Conservation (phyloP, 2,113 vertebrate species). For the Cynopterus brachyotis region DNA sequence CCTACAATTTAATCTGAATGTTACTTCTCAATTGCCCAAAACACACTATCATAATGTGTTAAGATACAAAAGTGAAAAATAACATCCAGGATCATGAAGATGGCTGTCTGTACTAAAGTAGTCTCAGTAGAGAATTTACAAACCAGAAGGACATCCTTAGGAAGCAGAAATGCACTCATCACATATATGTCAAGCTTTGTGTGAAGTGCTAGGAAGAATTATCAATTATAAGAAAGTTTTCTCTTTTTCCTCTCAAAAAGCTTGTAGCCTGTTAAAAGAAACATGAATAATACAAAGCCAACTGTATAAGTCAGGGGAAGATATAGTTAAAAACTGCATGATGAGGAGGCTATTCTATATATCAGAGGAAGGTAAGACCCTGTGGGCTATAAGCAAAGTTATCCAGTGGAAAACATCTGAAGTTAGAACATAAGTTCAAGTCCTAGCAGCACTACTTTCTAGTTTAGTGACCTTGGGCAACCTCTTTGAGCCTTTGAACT, state of each 20-base stretch:
- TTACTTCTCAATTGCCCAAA: neutral
- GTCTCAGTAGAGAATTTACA: neutral
- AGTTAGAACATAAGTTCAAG: slow-evolving; percentile 50
- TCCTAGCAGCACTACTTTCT: neutral
- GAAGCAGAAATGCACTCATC: neutral
- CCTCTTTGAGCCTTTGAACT: slow-evolving; percentile 43
- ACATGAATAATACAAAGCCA: neutral
- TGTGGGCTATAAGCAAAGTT: neutral
- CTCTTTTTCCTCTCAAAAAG: neutral
- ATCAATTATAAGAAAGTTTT: slow-evolving; percentile 10
- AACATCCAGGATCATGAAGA: neutral
- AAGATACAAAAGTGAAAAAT: neutral
- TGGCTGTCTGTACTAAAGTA: neutral
- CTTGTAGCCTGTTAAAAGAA: neutral
- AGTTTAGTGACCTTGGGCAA: slow-evolving; percentile 35
- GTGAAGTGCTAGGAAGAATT: neutral
- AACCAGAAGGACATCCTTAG: neutral
- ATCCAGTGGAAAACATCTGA: neutral
- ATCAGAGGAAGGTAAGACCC: neutral
- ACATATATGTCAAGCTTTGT: neutral
- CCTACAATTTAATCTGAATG: neutral
- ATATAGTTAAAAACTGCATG: neutral
- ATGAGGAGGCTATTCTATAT: neutral
- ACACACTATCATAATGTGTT: neutral
- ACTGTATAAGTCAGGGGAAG: neutral